These are phyloP conservation scores for Indicator indicator DNA, from an alignment of 2,113 vertebrate species.

Conservation along the genomic window DNA sequence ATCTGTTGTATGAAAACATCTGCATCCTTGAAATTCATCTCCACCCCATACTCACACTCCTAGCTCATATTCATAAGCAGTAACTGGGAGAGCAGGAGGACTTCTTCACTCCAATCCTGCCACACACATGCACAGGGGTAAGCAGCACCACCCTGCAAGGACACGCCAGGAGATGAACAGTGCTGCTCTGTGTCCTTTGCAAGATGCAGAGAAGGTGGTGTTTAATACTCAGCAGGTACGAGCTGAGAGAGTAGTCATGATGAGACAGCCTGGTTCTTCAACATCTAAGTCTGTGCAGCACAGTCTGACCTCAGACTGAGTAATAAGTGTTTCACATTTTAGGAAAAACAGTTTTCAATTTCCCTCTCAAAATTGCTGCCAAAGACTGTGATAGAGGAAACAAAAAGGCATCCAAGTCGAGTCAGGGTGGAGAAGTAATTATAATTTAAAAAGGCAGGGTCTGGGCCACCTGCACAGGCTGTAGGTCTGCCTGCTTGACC, in stretches of 20 bases:
- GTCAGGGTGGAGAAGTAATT: not conserved
- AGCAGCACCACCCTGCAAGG: not conserved
- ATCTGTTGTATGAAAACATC: not conserved
- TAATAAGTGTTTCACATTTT: not conserved
- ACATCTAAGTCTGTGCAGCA: not conserved
- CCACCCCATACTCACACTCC: not conserved
- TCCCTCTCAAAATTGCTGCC: not conserved
- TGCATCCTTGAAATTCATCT: not conserved
- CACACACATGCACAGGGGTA: fast-evolving
- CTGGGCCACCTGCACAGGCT: not conserved
- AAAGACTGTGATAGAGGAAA: not conserved
- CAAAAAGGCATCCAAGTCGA: not conserved
- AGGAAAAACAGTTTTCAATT: not conserved
- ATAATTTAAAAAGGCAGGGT: not conserved
- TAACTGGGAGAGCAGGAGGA: not conserved
- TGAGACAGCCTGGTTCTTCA: not conserved
- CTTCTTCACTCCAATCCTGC: not conserved
- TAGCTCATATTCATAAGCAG: not conserved
- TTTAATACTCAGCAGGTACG: not conserved
- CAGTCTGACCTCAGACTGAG: not conserved
- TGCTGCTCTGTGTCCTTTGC: not conserved
- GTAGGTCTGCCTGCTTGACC: not conserved
- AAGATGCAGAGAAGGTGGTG: not conserved
- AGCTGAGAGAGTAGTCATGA: not conserved
- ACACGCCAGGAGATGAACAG: not conserved